Base-by-base conservation (phyloP, 2,797 vertebrate species). In the Rhynchotus rufescens region DNA sequence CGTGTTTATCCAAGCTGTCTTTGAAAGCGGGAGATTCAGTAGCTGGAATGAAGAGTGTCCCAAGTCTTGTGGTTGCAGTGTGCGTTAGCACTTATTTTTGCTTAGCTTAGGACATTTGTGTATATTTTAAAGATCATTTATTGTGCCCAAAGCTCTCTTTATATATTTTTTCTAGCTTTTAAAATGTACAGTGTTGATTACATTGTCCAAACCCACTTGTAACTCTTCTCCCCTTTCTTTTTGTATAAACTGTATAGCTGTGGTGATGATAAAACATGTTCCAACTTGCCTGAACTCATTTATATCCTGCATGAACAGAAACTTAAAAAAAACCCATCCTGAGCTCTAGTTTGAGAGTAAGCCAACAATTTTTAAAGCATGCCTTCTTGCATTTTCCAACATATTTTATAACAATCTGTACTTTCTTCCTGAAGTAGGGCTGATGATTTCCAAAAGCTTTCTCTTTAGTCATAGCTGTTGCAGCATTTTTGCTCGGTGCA, bases 361-460 rank as follows among this genome's bases (percentile, higher is more conserved):
- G 79, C 79, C 86, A 95, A 77, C 7, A 40, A 25, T 91, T 92
- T 90, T 91, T 78, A 87, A 81, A 85, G 62, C 81, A 32, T 84
- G 28, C 66, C 60, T 92, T 57, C 79, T 67, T 92, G 51, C 83
- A 36, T 91, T 96, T 95, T 95, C 90, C 93, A 87, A 78, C 85
- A 57, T 91, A 80, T 28, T 54, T 82, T 90, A 81, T 36, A 92
- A 84, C 42, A 78, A 64, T 91, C 30, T 87, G 86, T 88, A 78
- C 64, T 95, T 95, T 89, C 59, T 91, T 96, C 51, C 59, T 93
- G 91, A 90, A 96, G 57, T 79, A 54, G 64, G 67, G 45, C 75
- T 88, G 89, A 90, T 80, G 34, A 64, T 80, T 96, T 95, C 94
- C 90, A 95, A 90, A 91, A 90, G 59, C 88, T 85, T 95, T 88